These are phyloP conservation scores for Seriola aureovittata DNA, from an alignment of 2,113 vertebrate species.

Conservation along the genomic window DNA sequence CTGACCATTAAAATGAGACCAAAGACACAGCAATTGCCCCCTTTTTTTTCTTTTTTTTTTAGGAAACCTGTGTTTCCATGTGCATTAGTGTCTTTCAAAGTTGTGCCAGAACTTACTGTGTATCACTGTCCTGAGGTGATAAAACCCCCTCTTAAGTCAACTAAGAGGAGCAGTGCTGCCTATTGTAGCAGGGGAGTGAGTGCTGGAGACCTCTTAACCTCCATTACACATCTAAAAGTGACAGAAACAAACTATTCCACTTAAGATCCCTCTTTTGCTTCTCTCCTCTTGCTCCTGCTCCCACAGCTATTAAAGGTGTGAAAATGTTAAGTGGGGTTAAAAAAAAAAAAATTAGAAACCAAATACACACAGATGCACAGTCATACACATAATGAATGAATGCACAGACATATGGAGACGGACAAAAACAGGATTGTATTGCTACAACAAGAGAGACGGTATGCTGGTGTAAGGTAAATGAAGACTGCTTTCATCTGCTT, in stretches of 20 bases:
- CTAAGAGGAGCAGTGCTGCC: constrained; percentile 1
- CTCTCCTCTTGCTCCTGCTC: constrained; percentile 18
- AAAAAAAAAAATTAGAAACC: constrained; percentile 19
- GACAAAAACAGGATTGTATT: background rate
- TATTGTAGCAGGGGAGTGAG: constrained; percentile 23
- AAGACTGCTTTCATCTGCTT: background rate
- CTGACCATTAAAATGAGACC: background rate
- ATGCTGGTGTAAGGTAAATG: background rate
- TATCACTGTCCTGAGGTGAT: constrained; percentile 29
- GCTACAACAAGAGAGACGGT: background rate
- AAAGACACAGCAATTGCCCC: background rate
- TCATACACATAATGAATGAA: constrained; percentile 8
- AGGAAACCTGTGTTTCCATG: too few relatives aligned
- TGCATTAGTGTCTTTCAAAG: constrained; percentile 23
- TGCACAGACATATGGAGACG: background rate
- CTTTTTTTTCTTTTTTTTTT: background rate
- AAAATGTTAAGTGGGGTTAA: constrained; percentile 56
- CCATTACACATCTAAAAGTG: constrained; percentile 58
- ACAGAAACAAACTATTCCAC: constrained; percentile 68
- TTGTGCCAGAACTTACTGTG: background rate
- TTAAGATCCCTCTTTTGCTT: constrained; percentile 46
- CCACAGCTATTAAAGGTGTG: constrained; percentile 60
- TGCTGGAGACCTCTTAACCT: constrained; percentile 47
- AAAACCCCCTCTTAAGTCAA: constrained; percentile 4
- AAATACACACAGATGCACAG: constrained; percentile 14